Evolutionary conservation across 2,797 vertebrate species (phyloP), one percentile per base, ranked within the genome.

Genomic region (Enteromius mattozi): DNA sequence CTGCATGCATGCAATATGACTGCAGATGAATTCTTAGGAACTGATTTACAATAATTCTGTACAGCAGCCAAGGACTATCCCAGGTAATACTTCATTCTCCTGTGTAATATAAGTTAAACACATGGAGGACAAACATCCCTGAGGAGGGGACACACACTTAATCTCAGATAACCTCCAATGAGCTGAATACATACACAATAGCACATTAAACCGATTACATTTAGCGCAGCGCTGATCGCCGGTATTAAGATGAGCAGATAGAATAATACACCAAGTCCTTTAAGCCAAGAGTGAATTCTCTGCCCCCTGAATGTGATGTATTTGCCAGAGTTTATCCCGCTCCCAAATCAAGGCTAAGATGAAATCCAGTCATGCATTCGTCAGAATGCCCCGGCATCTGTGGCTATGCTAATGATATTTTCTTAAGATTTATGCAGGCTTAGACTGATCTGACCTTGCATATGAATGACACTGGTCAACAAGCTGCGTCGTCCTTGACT

Each of bases 381-480:
- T 87, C 61, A 30, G 74, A 88, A 88, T 82, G 82, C 81, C 35
- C 21, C n/a, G 45, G 83, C 45, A 78, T 89, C 86, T 85, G 78
- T 42, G 86, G 27, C 88, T 95, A 95, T 95, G 94, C 93, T 94
- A 96, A 96, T 95, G 89, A 89, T 95, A 93, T 95, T 95, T 95
- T 93, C 92, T 89, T 91, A 94, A 92, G 94, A 94, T 92, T 95
- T 94, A 88, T 92, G 90, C 93, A 82, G 91, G 94, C 94, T 95
- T 94, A 94, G 90, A 91, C 90, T 93, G 89, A 89, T 92, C 92
- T 95, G 94, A 95, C 93, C 94, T 93, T 92, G 93, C 94, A 95
- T 95, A 95, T 94, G 94, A 93, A 95, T 94, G 92, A 93, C 94
- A 95, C 92, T 93, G 94, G 94, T 95, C 95, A 95, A 95, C 94